These are phyloP conservation scores for Cartodere bifasciata DNA, from an alignment of 2,888 invertebrate genomes.

Conservation along the genomic window DNA sequence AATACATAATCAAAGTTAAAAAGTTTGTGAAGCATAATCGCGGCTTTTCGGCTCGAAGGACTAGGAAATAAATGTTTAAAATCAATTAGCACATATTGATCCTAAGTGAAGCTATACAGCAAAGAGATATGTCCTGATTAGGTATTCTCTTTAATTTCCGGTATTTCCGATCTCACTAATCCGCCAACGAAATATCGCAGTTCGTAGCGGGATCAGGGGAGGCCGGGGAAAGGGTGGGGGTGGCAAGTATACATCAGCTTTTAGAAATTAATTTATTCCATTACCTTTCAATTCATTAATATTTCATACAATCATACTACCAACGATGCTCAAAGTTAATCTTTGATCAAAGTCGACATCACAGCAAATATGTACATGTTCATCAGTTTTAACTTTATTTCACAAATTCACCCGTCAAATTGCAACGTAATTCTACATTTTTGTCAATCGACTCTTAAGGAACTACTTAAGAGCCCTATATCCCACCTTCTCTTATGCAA, in stretches of 20 bases:
- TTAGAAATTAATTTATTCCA: constrained; percentile 43
- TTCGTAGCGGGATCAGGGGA: constrained; percentile 28
- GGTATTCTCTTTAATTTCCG: constrained; percentile 40
- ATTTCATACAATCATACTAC: constrained; percentile 38
- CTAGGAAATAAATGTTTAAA: constrained; percentile 17
- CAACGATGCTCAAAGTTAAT: constrained; percentile 32
- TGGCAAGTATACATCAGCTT: constrained; percentile 29
- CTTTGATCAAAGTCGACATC: constrained; percentile 35
- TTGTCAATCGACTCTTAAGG: too few relatives aligned
- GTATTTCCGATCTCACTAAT: constrained; percentile 30
- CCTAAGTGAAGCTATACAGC: too few relatives aligned
- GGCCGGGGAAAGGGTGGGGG: constrained; percentile 16
- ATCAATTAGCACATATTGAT: constrained; percentile 31
- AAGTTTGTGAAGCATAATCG: too few relatives aligned
- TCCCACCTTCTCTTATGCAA: too few relatives aligned
- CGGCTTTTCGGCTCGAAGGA: too few relatives aligned
- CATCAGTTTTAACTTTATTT: too few relatives aligned
- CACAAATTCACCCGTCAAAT: too few relatives aligned
- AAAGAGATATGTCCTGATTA: constrained; percentile 34
- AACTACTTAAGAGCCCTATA: too few relatives aligned
- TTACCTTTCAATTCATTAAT: constrained; percentile 42
- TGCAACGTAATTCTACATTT: too few relatives aligned
- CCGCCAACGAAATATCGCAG: too few relatives aligned
- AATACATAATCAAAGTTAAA: too few relatives aligned
- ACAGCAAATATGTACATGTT: too few relatives aligned